These are phyloP conservation scores for Podargus strigoides DNA, from an alignment of 2,797 vertebrate genomes.

Conservation along the genomic window DNA sequence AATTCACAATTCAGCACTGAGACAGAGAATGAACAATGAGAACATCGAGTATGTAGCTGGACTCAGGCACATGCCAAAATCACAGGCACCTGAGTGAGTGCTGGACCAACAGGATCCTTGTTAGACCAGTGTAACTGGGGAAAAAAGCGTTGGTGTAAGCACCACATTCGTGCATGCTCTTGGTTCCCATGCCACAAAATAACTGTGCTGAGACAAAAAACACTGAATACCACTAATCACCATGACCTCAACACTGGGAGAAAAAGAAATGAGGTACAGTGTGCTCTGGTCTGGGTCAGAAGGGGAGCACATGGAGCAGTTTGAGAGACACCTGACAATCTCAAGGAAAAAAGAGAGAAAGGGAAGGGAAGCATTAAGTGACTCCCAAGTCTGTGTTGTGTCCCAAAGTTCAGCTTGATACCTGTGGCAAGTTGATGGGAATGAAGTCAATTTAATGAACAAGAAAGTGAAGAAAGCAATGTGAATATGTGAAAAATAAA, in stretches of 20 bases:
- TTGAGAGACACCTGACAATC: background rate
- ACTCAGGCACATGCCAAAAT: background rate
- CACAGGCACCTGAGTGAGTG: background rate
- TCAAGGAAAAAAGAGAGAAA: background rate
- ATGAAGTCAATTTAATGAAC: background rate
- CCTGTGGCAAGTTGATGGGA: background rate
- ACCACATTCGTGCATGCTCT: background rate
- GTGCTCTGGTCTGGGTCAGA: background rate
- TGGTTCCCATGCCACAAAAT: background rate
- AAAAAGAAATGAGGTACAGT: background rate
- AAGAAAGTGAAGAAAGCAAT: background rate
- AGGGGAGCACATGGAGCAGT: background rate
- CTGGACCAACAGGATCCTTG: fast-evolving
- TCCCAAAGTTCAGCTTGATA: background rate
- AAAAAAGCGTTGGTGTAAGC: background rate
- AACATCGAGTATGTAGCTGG: background rate
- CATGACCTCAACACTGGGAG: background rate
- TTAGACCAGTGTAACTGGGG: background rate
- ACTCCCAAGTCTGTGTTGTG: background rate
- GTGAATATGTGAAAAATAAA: slow-evolving; percentile 1
- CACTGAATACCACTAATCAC: background rate
- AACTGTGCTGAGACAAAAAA: background rate
- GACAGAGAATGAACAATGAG: background rate
- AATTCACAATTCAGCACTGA: background rate
- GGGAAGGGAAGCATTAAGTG: background rate